Conservation (phyloP, 2,797 vertebrate species). For the Microctenopoma stevenorrisi region DNA sequence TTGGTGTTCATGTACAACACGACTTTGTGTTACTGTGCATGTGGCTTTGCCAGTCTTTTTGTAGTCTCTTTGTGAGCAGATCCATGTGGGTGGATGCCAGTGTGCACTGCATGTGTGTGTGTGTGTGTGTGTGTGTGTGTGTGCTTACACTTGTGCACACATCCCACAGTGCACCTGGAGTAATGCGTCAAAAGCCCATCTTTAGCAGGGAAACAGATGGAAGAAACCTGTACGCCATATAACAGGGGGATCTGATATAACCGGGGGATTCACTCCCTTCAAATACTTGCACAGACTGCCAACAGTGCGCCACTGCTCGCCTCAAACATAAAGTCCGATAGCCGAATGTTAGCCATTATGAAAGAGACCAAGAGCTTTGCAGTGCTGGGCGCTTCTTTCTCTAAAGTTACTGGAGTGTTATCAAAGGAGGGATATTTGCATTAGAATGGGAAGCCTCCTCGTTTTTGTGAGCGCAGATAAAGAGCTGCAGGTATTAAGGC, state of each 20-base stretch:
- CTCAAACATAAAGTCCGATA: constrained; percentile 49
- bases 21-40: constrained; percentile 13
- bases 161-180: constrained; percentile 73
- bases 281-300: constrained; percentile 58
- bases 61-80: constrained; percentile 20
- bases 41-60: constrained; percentile 33
- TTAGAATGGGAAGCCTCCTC: background rate
- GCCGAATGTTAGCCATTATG: constrained; percentile 50
- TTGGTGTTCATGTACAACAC: constrained; percentile 1
- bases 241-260: constrained; percentile 54
- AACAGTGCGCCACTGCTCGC: constrained; percentile 46
- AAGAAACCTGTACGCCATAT: constrained; percentile 54
- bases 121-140: background rate
- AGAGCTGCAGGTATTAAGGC: constrained; percentile 8
- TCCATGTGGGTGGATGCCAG: constrained; percentile 43
- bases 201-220: constrained; percentile 74
- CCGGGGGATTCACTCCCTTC: constrained; percentile 63
- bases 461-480: constrained; percentile 14
- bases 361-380: constrained; percentile 25
- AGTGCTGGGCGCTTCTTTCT: constrained; percentile 27
- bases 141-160: constrained; percentile 57
- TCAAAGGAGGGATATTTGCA: constrained; percentile 27
- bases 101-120: constrained; percentile 37
- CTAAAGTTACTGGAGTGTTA: constrained; percentile 27
- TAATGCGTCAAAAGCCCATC: constrained; percentile 59